Evolutionary conservation across 2,888 invertebrate species (phyloP), one percentile per base, ranked within the genome.

Genomic region (Xestia c-nigrum): DNA sequence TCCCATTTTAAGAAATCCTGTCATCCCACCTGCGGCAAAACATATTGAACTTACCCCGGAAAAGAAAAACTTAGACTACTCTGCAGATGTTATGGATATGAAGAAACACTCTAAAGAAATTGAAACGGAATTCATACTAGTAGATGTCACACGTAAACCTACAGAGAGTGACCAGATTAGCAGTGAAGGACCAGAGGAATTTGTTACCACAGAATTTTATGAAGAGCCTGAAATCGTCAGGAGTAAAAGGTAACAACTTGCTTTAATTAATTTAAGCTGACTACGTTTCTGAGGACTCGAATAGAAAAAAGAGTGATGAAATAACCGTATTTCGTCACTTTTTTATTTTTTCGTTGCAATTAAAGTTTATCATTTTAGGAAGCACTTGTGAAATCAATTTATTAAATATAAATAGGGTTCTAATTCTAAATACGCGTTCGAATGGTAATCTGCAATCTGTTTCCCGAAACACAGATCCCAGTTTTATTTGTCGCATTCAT

Each of bases 81-180:
- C 61, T 31, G 21, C 5, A 24, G 68, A 78, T 63, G 31, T 46
- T 40, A 5, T 24, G 40, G 40, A 47, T 21, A n/a, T 4, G 4
- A 55, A 14, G 0, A n/a, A 66, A 21, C 67, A 43, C 6, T 63
- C 64, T 7, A 79, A 76, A 65, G 75, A 75, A 55, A 71, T 68
- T n/a, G 74, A 78, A 67, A 24, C 81, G 14, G 91, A 92, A 82
- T 90, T 87, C 68, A 90, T 91, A 24, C 91, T 92, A 47, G 21
- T 91, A 50, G 84, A 87, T 67, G 76, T 77, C 31, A 16, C 31
- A n/a, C 55, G 83, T 24, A 46, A 73, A 40, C 2, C 21, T 6
- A 63, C 71, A 70, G 24, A 69, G 0, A 73, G 38, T 24, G 69
- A 73, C 24, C 31, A 72, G 9, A 24, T 61, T 5, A 57, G 68